Percentiles rank a stretch among this genome's conserved stretches.
Evolutionary conservation across 2,797 vertebrate species (phyloP).

Genomic region (Siniperca undulata): DNA sequence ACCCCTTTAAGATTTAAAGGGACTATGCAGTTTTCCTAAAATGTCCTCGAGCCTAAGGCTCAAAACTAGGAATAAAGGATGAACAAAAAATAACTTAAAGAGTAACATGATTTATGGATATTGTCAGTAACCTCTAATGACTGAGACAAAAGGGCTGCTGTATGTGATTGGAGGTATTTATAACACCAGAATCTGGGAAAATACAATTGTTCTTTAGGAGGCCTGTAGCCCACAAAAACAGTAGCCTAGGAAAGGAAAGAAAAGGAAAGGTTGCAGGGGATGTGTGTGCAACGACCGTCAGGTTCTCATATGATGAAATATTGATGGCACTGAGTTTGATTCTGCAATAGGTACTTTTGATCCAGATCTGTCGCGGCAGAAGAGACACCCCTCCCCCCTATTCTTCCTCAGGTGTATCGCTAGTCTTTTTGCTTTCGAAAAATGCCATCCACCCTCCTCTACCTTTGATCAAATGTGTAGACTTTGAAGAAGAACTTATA

Average conservation of each 20-base stretch:
- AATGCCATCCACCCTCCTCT: constrained; percentile 59
- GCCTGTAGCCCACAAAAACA: constrained; percentile 1
- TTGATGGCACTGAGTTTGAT: constrained; percentile 80
- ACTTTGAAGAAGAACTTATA: constrained; percentile 71
- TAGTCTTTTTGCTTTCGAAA: constrained; percentile 65
- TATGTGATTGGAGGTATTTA: background rate
- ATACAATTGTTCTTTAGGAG: background rate
- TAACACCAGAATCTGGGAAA: background rate
- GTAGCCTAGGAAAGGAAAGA: constrained; percentile 24
- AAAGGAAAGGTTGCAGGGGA: constrained; percentile 50
- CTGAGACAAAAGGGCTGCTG: background rate
- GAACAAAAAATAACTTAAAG: background rate
- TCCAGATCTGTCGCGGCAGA: constrained; percentile 76
- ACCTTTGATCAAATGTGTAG: constrained; percentile 75
- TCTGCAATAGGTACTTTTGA: constrained; percentile 80
- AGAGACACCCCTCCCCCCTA: constrained; percentile 30
- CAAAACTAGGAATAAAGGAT: background rate
- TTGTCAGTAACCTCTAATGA: background rate
- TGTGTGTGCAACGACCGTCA: constrained; percentile 28
- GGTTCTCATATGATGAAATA: constrained; percentile 79
- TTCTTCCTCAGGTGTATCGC: constrained; percentile 64
- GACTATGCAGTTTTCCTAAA: background rate
- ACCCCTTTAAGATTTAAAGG: background rate
- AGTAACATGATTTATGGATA: background rate
- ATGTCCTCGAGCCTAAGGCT: no score